Evolutionary conservation across 2,113 vertebrate genomes (phyloP).

Genomic region (Hippocampus comes): DNA sequence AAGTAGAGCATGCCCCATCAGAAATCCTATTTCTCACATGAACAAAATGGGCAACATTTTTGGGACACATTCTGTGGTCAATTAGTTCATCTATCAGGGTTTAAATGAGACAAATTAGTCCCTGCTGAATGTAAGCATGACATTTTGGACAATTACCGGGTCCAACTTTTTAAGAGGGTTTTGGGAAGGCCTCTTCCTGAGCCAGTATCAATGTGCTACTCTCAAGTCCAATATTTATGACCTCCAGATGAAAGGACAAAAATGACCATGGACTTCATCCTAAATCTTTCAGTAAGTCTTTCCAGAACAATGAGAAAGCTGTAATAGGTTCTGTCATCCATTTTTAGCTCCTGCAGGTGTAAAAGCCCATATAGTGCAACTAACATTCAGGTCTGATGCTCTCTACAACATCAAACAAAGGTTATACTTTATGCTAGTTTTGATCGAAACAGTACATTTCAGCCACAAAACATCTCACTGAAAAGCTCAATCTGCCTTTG

Average conservation of each 20-base stretch:
- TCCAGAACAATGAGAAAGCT: neutral
- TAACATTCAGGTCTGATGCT: neutral
- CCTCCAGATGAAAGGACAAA: neutral
- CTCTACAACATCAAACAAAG: neutral
- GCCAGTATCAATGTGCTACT: neutral
- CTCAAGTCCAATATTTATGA: neutral
- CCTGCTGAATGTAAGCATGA: neutral
- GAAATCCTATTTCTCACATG: constrained; percentile 25
- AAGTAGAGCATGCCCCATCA: constrained; percentile 69
- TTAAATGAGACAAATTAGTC: neutral
- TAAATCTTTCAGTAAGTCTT: neutral
- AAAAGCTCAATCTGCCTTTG: neutral
- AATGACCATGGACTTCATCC: neutral
- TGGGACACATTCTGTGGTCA: neutral
- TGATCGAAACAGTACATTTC: neutral
- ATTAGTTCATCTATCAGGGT: neutral
- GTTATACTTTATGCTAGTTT: neutral
- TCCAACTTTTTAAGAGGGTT: neutral
- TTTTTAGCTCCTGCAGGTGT: neutral
- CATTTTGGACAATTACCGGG: neutral
- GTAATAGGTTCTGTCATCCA: neutral
- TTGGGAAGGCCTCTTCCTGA: neutral
- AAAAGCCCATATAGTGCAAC: neutral
- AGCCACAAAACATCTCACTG: neutral
- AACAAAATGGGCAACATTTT: neutral